Base-by-base conservation (phyloP, 2,888 invertebrate genomes). In the Parnassius glacialis region DNA sequence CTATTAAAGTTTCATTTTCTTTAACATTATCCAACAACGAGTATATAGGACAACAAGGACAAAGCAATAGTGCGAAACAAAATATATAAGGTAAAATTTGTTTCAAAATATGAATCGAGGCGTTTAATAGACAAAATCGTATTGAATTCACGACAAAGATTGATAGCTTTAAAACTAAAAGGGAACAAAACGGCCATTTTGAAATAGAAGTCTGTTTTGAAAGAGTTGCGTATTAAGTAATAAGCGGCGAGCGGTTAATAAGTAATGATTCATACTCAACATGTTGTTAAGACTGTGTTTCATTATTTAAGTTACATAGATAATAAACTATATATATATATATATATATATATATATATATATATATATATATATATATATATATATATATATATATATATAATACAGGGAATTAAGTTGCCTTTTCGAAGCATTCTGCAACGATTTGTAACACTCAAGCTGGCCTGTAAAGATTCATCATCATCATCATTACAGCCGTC, bases 71-170 rank as follows among this genome's bases (percentile, higher is more conserved):
- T 51, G 20, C 20, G 64, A 65, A 64, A 65, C 61, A 57, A 59
- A 34, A 59, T 70, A 64, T 16, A 43, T 61, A 60, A n/a, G 2
- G 16, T 44, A 45, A 20, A 47, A n/a, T 54, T 47, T 54, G 16
- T 42, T 54, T 60, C 50, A 34, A 43, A 48, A 60, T n/a, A 66
- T 65, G 66, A 67, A 68, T 72, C 70, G 69, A 73, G 74, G 78
- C 74, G 76, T 68, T 67, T 73, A 74, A 67, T 68, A 67, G 58
- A 71, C 64, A 74, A 73, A 75, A 70, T 64, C n/a, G 41, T 67
- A 63, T 69, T 76, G 72, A 68, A 71, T 65, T 62, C 10, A 56
- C 57, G 67, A 74, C 72, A 72, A 69, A 75, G 76, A 76, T 70
- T 69, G 72, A 76, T 74, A 70, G 70, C 66, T 64, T 68, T 67